Base-by-base conservation (phyloP, 30 jellyfish, hydroid and myxozoan species). In the Hydractinia symbiolongicarpus region DNA sequence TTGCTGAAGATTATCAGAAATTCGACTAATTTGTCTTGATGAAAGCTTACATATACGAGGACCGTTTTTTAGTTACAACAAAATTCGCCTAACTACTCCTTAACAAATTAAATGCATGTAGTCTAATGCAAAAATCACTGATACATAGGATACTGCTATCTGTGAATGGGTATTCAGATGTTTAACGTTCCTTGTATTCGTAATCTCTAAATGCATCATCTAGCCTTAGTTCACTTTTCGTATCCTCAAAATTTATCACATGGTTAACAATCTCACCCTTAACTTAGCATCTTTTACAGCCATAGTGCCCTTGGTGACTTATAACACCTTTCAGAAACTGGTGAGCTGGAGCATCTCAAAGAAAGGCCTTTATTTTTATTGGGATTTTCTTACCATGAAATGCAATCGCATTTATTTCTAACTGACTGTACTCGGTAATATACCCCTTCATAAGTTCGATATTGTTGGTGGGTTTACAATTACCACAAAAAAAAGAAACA, bases 341-440 rank as follows among this genome's bases (percentile, higher is more conserved):
- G 55, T 89, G 55, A 19, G 94, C 87, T 64, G 94, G 89, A 50
- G 88, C 88, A 53, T 84, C 88, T 52, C 88, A 77, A 58, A 58
- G 15, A 58, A 58, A 11, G 15, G 69, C 69, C 19, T 58, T 58
- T 11, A 58, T 58, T 58, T 58, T 58, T 11, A 58, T 16, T 11
- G 15, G 15, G 15, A 58, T 58, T 13, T 16, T 11, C 17, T 13
- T 16, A 11, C 69, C 69, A 11, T 58, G 17, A 58, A 58, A 58
- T 16, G 0, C 19, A 11, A 58, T 13, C 15, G 3, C 69, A 58
- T 58, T 58, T 58, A 13, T 58, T 58, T 58, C 69, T 16, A 58
- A 58, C 15, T 58, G 17, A 11, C 19, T 58, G 19, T 58, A 73
- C 61, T 84, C 89, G 8, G 55, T 57, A 14, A 84, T 9, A 53